phyloP scores from a whole-genome alignment of 2,113 vertebrate species.

The Bubo bubo region DNA sequence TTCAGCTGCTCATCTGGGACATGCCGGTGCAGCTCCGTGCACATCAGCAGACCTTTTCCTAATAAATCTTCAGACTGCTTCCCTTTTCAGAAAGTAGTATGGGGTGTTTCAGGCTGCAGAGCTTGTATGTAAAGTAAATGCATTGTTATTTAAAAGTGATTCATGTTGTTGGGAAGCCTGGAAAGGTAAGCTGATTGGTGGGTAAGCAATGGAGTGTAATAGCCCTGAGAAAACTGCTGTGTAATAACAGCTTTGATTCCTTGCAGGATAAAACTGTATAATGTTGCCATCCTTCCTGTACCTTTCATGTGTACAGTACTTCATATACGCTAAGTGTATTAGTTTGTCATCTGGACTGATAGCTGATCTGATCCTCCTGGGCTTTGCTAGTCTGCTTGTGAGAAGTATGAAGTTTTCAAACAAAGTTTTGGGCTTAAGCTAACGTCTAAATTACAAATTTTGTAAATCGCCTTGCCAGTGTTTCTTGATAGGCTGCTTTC shows the following conservation, averaged over 20 bases:
- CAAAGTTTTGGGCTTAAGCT: constrained; percentile 51
- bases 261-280: constrained; percentile 14
- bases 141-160: constrained; percentile 53
- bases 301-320: not conserved
- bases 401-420: constrained; percentile 50
- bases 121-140: constrained; percentile 25
- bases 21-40: not conserved
- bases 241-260: constrained; percentile 26
- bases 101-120: not conserved
- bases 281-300: constrained; percentile 8
- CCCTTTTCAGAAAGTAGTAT: not conserved
- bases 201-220: constrained; percentile 31
- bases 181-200: constrained; percentile 30
- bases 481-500: constrained; percentile 19
- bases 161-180: not conserved
- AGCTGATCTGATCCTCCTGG: constrained; percentile 21
- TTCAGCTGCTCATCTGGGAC: not conserved
- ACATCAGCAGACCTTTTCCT: not conserved
- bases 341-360: constrained; percentile 54
- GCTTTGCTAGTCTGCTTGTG: constrained; percentile 48
- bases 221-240: constrained; percentile 29
- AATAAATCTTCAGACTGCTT: not conserved
- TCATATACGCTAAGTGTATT: constrained; percentile 31
- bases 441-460: constrained; percentile 54
- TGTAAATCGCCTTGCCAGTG: not conserved